These are phyloP conservation scores for Eubucco bourcierii DNA, from an alignment of 2,113 vertebrate genomes.

Conservation along the genomic window DNA sequence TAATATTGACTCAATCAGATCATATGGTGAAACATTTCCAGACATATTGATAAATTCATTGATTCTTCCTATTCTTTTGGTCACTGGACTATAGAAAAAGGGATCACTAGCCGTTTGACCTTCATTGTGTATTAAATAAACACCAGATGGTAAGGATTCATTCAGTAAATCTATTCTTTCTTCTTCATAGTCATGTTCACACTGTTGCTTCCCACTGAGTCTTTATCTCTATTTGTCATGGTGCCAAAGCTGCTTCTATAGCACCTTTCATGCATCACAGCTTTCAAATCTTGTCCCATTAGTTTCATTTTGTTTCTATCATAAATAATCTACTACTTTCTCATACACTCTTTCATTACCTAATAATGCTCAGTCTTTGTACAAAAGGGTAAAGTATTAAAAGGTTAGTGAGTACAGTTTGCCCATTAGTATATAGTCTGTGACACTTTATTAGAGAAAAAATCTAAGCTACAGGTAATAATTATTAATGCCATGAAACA, in stretches of 20 bases:
- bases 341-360: conserved; percentile 83
- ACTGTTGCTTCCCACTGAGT: conserved; percentile 86
- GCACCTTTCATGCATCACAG: conserved; percentile 86
- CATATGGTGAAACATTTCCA: conserved; percentile 81
- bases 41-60: conserved; percentile 85
- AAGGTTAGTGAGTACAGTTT: conserved; percentile 80
- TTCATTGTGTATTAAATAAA: conserved; percentile 92
- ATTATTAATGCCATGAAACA: not conserved
- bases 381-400: conserved; percentile 76
- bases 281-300: conserved; percentile 85
- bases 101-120: conserved; percentile 89
- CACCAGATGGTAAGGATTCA: conserved; percentile 91
- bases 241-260: conserved; percentile 82
- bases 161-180: conserved; percentile 86
- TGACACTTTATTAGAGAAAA: conserved; percentile 63
- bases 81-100: conserved; percentile 83
- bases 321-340: conserved; percentile 84
- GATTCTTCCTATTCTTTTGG: conserved; percentile 82
- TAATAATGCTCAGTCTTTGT: conserved; percentile 76
- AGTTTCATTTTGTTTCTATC: conserved; percentile 87
- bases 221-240: conserved; percentile 84
- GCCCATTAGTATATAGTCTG: conserved; percentile 73
- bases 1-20: conserved; percentile 82
- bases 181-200: conserved; percentile 83
- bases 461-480: conserved; percentile 59